A percentile compares a stretch with the other conserved stretches of the same genome.
These are phyloP conservation scores for Cerceris ruficornis DNA, from an alignment of 2,888 invertebrate genomes.

Conservation along the genomic window DNA sequence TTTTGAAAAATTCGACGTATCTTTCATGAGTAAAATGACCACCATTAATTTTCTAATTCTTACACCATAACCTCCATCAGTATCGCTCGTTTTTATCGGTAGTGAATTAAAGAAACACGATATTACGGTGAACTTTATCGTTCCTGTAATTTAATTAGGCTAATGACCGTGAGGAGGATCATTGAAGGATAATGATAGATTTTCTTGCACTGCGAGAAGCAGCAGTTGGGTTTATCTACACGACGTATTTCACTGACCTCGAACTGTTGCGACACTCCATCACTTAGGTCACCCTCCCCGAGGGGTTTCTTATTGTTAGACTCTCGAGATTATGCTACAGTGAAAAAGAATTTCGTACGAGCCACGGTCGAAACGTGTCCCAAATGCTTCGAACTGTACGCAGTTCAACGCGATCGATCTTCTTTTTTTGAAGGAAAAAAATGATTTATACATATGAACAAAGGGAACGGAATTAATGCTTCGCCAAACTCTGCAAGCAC, in stretches of 20 bases:
- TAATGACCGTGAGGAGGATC: slow-evolving; percentile 23
- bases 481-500: too few species aligned
- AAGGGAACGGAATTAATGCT: too few species aligned
- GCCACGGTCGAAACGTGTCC: slow-evolving; percentile 30
- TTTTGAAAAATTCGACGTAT: too few species aligned
- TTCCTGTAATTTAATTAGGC: slow-evolving; percentile 45
- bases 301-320: slow-evolving; percentile 64
- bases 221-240: slow-evolving; percentile 45
- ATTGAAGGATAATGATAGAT: slow-evolving; percentile 67
- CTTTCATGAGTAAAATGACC: too few species aligned
- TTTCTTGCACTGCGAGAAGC: slow-evolving; percentile 38
- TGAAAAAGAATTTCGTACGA: slow-evolving; percentile 43
- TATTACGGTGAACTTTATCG: background rate
- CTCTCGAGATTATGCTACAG: slow-evolving; percentile 53
- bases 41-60: too few species aligned
- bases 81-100: background rate
- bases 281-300: slow-evolving; percentile 74
- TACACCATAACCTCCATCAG: background rate
- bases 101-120: background rate
- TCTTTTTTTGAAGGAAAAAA: slow-evolving; percentile 6
- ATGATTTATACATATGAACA: background rate
- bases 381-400: slow-evolving; percentile 31
- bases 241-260: slow-evolving; percentile 46
- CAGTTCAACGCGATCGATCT: slow-evolving; percentile 46
- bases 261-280: slow-evolving; percentile 70